Evolutionary conservation across 2,888 invertebrate genomes (phyloP).

Genomic region (Nasonia oneida): DNA sequence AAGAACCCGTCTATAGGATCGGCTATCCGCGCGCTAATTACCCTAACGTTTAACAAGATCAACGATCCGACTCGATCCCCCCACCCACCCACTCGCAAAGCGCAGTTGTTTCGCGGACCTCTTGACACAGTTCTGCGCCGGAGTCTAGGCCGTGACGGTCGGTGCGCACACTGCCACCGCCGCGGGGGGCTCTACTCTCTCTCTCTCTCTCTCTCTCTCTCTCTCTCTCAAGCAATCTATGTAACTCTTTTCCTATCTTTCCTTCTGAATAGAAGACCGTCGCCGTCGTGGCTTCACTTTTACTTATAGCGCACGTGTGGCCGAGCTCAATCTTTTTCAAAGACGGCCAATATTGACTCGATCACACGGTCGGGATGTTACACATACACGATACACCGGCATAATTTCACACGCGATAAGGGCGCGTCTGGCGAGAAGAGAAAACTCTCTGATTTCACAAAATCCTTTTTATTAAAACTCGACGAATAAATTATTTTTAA

Average conservation of each 20-base stretch:
- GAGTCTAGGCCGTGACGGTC: not conserved
- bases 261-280: not conserved
- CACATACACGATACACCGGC: not conserved
- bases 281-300: not conserved
- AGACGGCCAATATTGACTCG: slow-evolving; percentile 15
- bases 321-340: not conserved
- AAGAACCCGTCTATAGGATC: not conserved
- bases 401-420: slow-evolving; percentile 3
- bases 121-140: slow-evolving; percentile 39
- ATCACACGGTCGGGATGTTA: not conserved
- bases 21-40: not conserved
- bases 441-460: not conserved
- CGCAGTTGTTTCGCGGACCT: not conserved
- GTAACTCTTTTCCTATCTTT: not conserved
- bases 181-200: not conserved
- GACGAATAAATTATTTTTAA: slow-evolving; percentile 26
- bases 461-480: slow-evolving; percentile 40
- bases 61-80: not conserved
- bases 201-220: no score
- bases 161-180: not conserved
- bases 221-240: not conserved
- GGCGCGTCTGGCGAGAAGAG: not conserved
- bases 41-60: not conserved
- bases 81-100: not conserved
- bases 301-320: not conserved